Evolutionary conservation across 2,888 invertebrate genomes (phyloP).

Genomic region (Argyra leucocephala): DNA sequence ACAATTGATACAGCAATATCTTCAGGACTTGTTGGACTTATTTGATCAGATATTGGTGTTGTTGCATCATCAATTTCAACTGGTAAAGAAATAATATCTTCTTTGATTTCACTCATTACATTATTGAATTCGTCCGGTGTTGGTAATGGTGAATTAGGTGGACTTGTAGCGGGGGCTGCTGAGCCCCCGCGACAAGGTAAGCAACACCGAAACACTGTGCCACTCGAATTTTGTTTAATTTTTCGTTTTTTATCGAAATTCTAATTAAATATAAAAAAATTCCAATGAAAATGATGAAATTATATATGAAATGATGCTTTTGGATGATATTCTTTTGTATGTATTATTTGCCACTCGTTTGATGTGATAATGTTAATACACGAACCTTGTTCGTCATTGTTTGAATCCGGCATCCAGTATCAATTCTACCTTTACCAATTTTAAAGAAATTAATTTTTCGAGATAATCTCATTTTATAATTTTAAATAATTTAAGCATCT

Average conservation of each 20-base stretch:
- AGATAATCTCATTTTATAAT: background rate
- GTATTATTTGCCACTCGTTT: background rate
- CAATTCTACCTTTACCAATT: background rate
- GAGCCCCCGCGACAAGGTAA: conserved; percentile 74
- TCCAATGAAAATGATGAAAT: background rate
- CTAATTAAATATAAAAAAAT: conserved; percentile 15
- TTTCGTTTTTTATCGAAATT: conserved; percentile 29
- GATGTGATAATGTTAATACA: background rate
- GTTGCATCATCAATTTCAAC: conserved; percentile 17
- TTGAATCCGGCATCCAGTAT: background rate
- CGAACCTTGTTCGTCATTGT: background rate
- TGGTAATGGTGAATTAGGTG: conserved; percentile 41
- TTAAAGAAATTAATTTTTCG: background rate
- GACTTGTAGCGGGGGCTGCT: conserved; percentile 52
- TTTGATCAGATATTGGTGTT: conserved; percentile 33
- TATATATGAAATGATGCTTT: background rate
- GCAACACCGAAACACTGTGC: conserved; percentile 72
- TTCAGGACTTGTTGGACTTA: conserved; percentile 31
- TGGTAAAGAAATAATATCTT: background rate
- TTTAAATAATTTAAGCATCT: background rate
- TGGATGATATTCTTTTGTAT: background rate
- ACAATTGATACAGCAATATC: conserved; percentile 23
- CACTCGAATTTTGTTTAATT: conserved; percentile 46
- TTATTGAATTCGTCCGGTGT: conserved; percentile 34
- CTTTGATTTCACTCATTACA: conserved; percentile 24